Evolutionary conservation across 1,140 invertebrate genomes (phyloP).

Genomic region (Papilio dardanus): DNA sequence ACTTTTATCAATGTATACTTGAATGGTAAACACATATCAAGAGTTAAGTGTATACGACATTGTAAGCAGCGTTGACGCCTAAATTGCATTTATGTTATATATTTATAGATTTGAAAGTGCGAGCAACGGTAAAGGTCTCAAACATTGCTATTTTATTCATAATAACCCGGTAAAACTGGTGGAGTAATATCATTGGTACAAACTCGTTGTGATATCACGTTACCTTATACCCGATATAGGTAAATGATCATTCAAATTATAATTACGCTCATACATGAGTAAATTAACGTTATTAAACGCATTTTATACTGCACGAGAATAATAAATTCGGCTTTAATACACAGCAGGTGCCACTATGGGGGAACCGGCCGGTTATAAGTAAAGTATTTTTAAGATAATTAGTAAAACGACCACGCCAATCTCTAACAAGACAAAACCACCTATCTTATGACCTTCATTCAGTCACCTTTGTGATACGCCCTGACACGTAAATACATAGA

Average conservation of each 20-base stretch:
- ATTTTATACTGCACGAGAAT: conserved; percentile 43
- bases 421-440: conserved; percentile 54
- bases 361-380: conserved; percentile 62
- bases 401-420: conserved; percentile 76
- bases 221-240: conserved; percentile 54
- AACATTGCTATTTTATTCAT: conserved; percentile 45
- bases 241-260: conserved; percentile 48
- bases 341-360: conserved; percentile 53
- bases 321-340: conserved; percentile 45
- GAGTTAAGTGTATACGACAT: not conserved
- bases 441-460: conserved; percentile 70
- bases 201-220: conserved; percentile 57
- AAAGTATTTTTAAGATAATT: conserved; percentile 68
- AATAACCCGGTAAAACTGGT: conserved; percentile 46
- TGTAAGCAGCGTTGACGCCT: not conserved
- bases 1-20: conserved; percentile 17
- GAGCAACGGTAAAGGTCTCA: conserved; percentile 20
- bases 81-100: not conserved
- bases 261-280: conserved; percentile 34
- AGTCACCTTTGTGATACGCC: conserved; percentile 44
- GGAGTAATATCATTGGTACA: conserved; percentile 43
- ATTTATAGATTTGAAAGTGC: conserved; percentile 15
- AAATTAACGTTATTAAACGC: conserved; percentile 36
- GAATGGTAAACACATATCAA: not conserved
- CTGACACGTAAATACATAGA: conserved; percentile 69